Evolutionary conservation across 2,888 invertebrate genomes (phyloP).

Genomic region (Aspidapion aeneum): DNA sequence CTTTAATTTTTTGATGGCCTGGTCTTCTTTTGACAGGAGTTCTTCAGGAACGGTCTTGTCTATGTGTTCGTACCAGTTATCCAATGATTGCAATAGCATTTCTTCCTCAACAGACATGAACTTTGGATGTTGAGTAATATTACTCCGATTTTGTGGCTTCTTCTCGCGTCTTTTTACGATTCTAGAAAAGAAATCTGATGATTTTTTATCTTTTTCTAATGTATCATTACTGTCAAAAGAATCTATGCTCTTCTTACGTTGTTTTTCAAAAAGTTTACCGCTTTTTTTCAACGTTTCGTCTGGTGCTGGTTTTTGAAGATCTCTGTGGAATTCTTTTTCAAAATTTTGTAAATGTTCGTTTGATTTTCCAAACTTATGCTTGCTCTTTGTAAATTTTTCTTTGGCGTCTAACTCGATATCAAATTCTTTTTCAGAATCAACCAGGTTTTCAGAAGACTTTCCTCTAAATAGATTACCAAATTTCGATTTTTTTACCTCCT

Average conservation of each 20-base stretch:
- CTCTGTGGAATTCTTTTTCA: background rate
- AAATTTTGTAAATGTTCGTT: background rate
- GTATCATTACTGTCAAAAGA: conserved; percentile 20
- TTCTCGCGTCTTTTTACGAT: conserved; percentile 29
- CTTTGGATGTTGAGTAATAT: conserved; percentile 17
- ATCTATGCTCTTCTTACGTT: conserved; percentile 17
- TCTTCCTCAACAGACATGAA: conserved; percentile 38
- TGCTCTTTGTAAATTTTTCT: background rate
- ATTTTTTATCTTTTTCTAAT: conserved; percentile 10
- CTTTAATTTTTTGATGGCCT: conserved; percentile 39
- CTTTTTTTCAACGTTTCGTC: background rate
- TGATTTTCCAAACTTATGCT: background rate
- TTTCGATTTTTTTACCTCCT: conserved; percentile 5
- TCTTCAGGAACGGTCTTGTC: conserved; percentile 39
- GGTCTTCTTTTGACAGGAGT: conserved; percentile 39
- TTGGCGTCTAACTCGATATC: background rate
- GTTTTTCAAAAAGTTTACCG: background rate
- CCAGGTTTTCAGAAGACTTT: conserved; percentile 3
- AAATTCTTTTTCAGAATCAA: conserved; percentile 4
- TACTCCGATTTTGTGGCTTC: conserved; percentile 15
- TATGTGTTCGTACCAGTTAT: conserved; percentile 39
- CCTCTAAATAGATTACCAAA: background rate
- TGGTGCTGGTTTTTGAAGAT: background rate
- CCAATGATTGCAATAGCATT: conserved; percentile 34
- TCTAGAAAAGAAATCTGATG: conserved; percentile 17